Percentiles rank a stretch among this genome's conserved stretches.
Conservation (phyloP, 2,797 vertebrate genomes). For the Picus viridis region DNA sequence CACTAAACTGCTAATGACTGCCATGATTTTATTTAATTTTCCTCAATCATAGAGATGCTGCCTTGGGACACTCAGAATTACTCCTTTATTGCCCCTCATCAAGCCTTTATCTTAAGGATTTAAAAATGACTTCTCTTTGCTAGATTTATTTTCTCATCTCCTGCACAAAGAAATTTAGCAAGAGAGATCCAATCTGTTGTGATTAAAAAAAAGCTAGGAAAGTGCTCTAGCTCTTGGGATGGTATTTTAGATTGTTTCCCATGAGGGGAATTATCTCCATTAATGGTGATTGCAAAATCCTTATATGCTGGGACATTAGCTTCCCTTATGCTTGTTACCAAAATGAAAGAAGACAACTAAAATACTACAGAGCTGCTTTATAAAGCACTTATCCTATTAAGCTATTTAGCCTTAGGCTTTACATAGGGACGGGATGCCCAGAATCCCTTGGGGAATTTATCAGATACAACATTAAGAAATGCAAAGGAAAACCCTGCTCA, state of each 20-base stretch:
- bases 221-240: not conserved
- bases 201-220: not conserved
- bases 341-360: conserved; percentile 50
- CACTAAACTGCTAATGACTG: not conserved
- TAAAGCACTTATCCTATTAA: conserved; percentile 35
- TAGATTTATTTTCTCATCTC: not conserved
- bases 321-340: conserved; percentile 23
- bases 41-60: not conserved
- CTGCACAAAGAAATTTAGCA: not conserved
- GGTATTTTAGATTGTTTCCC: conserved; percentile 17
- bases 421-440: not conserved
- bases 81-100: not conserved
- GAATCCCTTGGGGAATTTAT: not conserved
- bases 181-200: not conserved
- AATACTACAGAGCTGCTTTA: conserved; percentile 29
- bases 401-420: not conserved
- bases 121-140: not conserved
- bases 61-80: not conserved
- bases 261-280: conserved; percentile 13
- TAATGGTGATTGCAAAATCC: conserved; percentile 37
- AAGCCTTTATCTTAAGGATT: not conserved
- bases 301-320: not conserved
- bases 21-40: conserved; percentile 8
- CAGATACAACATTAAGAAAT: not conserved
- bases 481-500: not conserved